Percentiles rank a stretch among this genome's conserved stretches.
phyloP scores from a whole-genome alignment of 2,888 invertebrate genomes.

The Apodemia zela region DNA sequence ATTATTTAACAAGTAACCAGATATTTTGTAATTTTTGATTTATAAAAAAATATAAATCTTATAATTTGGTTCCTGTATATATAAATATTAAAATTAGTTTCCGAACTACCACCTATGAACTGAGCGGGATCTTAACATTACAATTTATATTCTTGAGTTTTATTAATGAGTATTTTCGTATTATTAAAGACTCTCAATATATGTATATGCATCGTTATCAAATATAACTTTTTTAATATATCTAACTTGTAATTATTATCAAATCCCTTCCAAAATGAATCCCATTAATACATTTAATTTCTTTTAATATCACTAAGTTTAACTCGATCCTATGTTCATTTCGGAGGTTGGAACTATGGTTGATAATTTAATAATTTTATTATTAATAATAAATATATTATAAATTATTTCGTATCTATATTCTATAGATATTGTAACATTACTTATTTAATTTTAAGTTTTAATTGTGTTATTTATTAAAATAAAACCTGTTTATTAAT shows the following conservation, averaged over 20 bases:
- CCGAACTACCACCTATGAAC: slow-evolving; percentile 36
- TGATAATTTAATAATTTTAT: slow-evolving; percentile 40
- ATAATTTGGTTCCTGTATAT: slow-evolving; percentile 38
- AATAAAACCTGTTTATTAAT: slow-evolving; percentile 80
- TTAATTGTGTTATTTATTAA: slow-evolving; percentile 58
- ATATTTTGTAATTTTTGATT: slow-evolving; percentile 49
- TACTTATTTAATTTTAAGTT: slow-evolving; percentile 57
- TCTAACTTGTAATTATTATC: not conserved
- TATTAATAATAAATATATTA: slow-evolving; percentile 28
- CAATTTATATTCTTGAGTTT: not conserved
- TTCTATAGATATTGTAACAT: slow-evolving; percentile 56
- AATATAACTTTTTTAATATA: no score
- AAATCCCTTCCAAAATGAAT: not conserved
- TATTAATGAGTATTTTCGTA: no score
- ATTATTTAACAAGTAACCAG: slow-evolving; percentile 67
- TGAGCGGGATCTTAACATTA: slow-evolving; percentile 22
- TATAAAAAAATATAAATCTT: slow-evolving; percentile 38
- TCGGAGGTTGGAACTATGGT: slow-evolving; percentile 12
- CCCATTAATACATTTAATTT: not conserved
- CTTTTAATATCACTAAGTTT: not conserved
- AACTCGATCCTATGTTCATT: not conserved
- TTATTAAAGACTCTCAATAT: no score
- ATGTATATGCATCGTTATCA: no score
- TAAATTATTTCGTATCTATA: slow-evolving; percentile 46
- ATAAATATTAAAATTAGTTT: slow-evolving; percentile 29